Base-by-base conservation (phyloP, 2,797 vertebrate genomes). In the Manis crassicaudata region DNA sequence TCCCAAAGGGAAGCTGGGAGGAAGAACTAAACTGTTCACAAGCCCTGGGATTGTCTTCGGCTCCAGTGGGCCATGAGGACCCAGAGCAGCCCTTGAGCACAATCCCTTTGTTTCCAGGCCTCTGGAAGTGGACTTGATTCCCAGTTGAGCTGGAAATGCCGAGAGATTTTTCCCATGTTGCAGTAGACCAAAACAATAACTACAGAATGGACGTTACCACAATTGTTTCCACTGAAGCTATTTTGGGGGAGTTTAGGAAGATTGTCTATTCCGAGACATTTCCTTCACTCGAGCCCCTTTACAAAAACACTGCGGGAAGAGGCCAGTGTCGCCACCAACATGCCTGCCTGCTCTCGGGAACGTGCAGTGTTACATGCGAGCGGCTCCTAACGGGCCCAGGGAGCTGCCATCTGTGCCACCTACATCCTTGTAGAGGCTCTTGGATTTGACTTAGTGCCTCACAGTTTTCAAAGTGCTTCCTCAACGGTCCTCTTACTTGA, bases 221-320 rank as follows among this genome's bases (percentile, higher is more conserved):
- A 97, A 98, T 98, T 99, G 98, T 98, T 98, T 98, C 98, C 98
- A 98, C 98, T 92, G 97, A 96, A 98, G 98, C 98, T 98, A 98
- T 98, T 98, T 98, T 98, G 96, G 98, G 98, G 98, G 97, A 98
- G 97, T 98, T 98, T 98, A 98, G 98, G 98, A 98, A 98, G 98
- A 98, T 96, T 98, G 98, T 98, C 98, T 98, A 98, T 98, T 98
- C 98, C 98, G 96, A 95, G 98, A 98, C 96, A 95, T 98, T 99
- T 99, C 98, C 98, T 98, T 97, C 97, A 68, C 84, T 60, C 54
- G 2, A 96, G 97, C 97, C 97, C 83, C 92, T 97, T 98, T 95
- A 97, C 72, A 84, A 83, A 97, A 96, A 86, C 65, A 67, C 63
- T 0, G 63, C 93, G 96, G 96, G 52, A 95, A 97, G 97, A 97